Percentiles rank a stretch among this genome's conserved stretches.
phyloP scores from a whole-genome alignment of 2,888 invertebrate species.

The Calliphora vomitoria region DNA sequence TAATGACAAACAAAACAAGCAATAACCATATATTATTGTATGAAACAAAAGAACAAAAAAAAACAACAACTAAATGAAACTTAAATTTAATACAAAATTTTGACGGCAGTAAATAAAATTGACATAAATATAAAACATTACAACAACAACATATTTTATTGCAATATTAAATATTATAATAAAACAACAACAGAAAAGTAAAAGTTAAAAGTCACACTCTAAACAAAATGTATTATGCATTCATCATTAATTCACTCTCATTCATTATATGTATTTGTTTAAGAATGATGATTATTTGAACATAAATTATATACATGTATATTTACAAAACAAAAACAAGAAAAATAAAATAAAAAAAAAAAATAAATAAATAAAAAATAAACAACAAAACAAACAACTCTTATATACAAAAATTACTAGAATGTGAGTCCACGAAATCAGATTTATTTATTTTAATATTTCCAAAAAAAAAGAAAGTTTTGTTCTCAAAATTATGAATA shows the following conservation, averaged over 20 bases:
- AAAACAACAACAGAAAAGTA: conserved; percentile 3
- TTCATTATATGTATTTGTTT: conserved; percentile 50
- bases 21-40: conserved; percentile 35
- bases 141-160: conserved; percentile 68
- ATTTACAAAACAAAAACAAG: conserved; percentile 29
- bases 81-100: conserved; percentile 46
- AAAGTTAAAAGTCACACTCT: background rate
- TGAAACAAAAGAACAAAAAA: background rate
- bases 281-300: conserved; percentile 61
- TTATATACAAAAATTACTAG: conserved; percentile 12
- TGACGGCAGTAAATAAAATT: conserved; percentile 57
- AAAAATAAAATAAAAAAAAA: too few species aligned
- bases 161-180: conserved; percentile 59
- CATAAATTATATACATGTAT: conserved; percentile 56
- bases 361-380: conserved; percentile 13
- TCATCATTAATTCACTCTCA: conserved; percentile 44
- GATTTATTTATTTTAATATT: conserved; percentile 14
- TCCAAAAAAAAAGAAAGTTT: background rate
- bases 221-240: conserved; percentile 46
- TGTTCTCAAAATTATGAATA: background rate
- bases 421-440: conserved; percentile 28
- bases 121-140: conserved; percentile 21
- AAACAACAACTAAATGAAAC: conserved; percentile 32
- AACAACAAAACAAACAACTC: conserved; percentile 1
- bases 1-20: background rate